phyloP scores from a whole-genome alignment of 2,113 vertebrate species.

The Saguinus imperator region DNA sequence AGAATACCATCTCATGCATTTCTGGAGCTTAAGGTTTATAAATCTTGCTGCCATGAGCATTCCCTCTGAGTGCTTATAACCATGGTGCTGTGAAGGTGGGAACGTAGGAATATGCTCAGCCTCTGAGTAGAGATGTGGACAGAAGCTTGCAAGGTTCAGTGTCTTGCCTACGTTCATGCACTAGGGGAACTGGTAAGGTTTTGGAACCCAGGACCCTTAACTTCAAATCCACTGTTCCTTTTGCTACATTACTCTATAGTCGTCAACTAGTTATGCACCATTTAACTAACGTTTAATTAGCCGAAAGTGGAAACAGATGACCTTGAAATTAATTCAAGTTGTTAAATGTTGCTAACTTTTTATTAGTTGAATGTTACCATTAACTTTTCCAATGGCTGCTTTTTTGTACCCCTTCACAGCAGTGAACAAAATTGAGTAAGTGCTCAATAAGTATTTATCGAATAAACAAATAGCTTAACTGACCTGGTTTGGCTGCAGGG shows the following conservation, averaged over 20 bases:
- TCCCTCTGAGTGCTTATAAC: neutral
- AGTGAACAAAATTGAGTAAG: constrained; percentile 41
- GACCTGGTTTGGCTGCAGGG: constrained; percentile 58
- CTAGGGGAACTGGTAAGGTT: neutral
- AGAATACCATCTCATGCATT: constrained; percentile 15
- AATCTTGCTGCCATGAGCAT: neutral
- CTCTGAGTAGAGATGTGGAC: neutral
- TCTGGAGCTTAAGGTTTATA: constrained; percentile 44
- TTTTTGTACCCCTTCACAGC: constrained; percentile 47
- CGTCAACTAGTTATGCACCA: constrained; percentile 68
- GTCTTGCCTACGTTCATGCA: too few species aligned
- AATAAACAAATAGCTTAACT: constrained; percentile 56
- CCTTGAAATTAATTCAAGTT: constrained; percentile 77
- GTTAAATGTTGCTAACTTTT: constrained; percentile 75
- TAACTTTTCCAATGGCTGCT: constrained; percentile 70
- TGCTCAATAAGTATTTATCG: constrained; percentile 62
- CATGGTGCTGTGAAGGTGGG: neutral
- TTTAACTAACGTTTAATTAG: constrained; percentile 76
- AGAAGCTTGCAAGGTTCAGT: neutral
- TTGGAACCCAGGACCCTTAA: constrained; percentile 42
- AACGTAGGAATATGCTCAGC: neutral
- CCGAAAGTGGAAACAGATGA: constrained; percentile 74
- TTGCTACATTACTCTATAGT: constrained; percentile 56
- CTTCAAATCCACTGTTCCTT: constrained; percentile 27
- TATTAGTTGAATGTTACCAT: constrained; percentile 73